These are phyloP conservation scores for Caenorhabditis wallacei DNA, from an alignment of 2,888 invertebrate species.

Conservation along the genomic window DNA sequence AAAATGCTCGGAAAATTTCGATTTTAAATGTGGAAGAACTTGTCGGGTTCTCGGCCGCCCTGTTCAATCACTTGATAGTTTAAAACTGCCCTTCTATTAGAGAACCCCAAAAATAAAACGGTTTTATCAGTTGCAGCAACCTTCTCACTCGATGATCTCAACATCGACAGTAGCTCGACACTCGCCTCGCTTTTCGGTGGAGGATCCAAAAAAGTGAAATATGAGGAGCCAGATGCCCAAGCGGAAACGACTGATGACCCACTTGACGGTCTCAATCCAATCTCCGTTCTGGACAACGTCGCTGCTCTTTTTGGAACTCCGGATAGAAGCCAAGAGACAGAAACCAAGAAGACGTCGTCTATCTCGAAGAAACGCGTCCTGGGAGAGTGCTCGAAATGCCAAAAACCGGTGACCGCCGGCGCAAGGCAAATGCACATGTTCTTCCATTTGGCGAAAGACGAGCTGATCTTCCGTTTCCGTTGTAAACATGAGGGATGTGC, in stretches of 20 bases:
- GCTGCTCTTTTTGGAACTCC: conserved; percentile 73
- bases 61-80: too few relatives aligned
- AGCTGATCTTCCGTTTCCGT: conserved; percentile 81
- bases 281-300: conserved; percentile 75
- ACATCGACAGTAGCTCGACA: conserved; percentile 55
- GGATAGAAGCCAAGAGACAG: conserved; percentile 60
- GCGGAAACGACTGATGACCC: conserved; percentile 56
- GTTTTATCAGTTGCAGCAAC: conserved; percentile 45
- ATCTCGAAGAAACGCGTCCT: conserved; percentile 81
- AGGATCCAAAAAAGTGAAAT: conserved; percentile 61
- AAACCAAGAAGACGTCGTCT: conserved; percentile 62
- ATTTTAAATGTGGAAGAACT: too few relatives aligned
- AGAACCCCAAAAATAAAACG: conserved; percentile 7
- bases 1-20: too few relatives aligned
- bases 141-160: conserved; percentile 61
- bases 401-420: conserved; percentile 83
- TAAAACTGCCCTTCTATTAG: too few relatives aligned
- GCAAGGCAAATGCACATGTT: conserved; percentile 83
- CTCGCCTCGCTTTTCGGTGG: conserved; percentile 57
- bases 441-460: conserved; percentile 82
- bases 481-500: conserved; percentile 80
- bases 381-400: conserved; percentile 81
- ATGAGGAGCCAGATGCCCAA: conserved; percentile 41
- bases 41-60: too few relatives aligned
- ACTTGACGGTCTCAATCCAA: conserved; percentile 69